phyloP scores from a whole-genome alignment of 2,113 vertebrate species.

The Corythaeola cristata region DNA sequence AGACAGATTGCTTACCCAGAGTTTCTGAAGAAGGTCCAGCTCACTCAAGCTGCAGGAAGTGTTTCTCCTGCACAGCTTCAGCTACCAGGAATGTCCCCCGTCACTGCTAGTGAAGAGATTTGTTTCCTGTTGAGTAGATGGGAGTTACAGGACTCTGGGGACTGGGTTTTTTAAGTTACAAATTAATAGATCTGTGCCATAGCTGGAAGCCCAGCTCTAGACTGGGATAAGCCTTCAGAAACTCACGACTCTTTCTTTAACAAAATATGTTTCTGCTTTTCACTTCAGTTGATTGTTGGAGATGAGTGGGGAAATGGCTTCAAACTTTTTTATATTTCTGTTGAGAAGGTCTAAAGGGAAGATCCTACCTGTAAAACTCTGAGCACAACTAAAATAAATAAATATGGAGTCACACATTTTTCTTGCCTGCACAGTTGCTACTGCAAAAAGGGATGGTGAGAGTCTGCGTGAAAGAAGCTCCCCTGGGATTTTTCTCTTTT shows the following conservation, averaged over 20 bases:
- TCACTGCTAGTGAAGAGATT: not conserved
- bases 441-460: not conserved
- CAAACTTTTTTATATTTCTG: slow-evolving; percentile 50
- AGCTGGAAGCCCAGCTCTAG: not conserved
- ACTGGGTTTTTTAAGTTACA: not conserved
- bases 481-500: not conserved
- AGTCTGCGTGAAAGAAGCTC: not conserved
- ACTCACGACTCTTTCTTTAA: not conserved
- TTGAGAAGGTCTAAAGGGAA: slow-evolving; percentile 66
- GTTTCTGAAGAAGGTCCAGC: slow-evolving; percentile 4
- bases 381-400: slow-evolving; percentile 64
- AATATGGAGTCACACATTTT: not conserved
- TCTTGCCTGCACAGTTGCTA: not conserved
- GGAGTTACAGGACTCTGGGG: not conserved
- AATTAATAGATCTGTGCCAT: not conserved
- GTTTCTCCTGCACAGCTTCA: not conserved
- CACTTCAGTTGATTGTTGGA: not conserved
- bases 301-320: not conserved
- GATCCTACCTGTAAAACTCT: slow-evolving; percentile 60
- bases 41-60: not conserved
- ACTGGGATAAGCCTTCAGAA: not conserved
- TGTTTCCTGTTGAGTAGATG: not conserved
- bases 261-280: slow-evolving; percentile 31
- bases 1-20: not conserved
- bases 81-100: not conserved